Base-by-base conservation (phyloP, 2,888 invertebrate species). In the Troides oblongomaculatus region DNA sequence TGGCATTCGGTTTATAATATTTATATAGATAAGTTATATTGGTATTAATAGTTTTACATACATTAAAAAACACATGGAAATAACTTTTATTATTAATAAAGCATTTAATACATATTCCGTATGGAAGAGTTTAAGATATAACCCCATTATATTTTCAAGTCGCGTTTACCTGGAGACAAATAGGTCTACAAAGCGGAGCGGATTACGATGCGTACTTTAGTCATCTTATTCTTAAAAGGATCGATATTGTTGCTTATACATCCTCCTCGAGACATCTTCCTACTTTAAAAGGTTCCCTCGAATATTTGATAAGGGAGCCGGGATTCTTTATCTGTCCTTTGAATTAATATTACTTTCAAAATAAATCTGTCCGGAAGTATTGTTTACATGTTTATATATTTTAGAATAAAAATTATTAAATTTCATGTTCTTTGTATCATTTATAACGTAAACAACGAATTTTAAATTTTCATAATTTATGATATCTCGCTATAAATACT, bases 231-330 rank as follows among this genome's bases (percentile, higher is more conserved):
- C 85, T 86, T 85, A 83, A 86, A 86, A 86, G 85, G 86, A 81
- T 82, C 84, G 84, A 86, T 87, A 88, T 88, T 85, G 87, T 88
- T 88, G 87, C 85, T 86, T 89, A 86, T 88, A 86, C 87, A 84
- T 84, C 83, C 79, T 79, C 53, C 77, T 76, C 78, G 76, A 76
- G 78, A 80, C 78, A 74, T 79, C 81, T 84, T 84, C 82, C 84
- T 87, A 85, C 84, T 84, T 84, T 85, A 84, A 83, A 84, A 83
- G 84, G 85, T 86, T 87, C 82, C 84, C 84, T 18, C 79, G 88
- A 89, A 89, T 89, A 89, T 89, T 90, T 88, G 89, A 89, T 89
- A 86, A 88, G 85, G 83, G 81, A 78, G 80, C 82, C 25, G 66
- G 66, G 46, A 70, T 81, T 85, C 85, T 84, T 87, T 87, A 87